A percentile compares a stretch with the other conserved stretches of the same genome.
Conservation (phyloP, 2,113 vertebrate species). For the Euleptes europaea region DNA sequence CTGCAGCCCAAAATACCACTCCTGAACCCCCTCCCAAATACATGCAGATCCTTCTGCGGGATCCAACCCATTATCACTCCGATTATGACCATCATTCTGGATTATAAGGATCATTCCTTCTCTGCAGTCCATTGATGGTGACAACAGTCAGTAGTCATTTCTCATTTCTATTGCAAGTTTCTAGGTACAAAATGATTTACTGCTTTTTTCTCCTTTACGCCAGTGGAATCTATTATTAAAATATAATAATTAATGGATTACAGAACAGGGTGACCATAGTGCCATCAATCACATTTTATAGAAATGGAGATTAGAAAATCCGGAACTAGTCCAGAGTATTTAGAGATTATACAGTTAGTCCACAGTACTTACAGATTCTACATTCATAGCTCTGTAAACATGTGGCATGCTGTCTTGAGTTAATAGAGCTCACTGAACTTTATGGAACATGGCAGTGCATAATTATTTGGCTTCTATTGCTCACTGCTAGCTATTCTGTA, state of each 20-base stretch:
- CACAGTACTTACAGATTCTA: neutral
- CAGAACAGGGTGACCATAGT: neutral
- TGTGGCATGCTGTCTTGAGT: slow-evolving; percentile 17
- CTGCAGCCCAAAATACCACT: too few relatives aligned
- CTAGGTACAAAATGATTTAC: neutral
- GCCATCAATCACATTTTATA: neutral
- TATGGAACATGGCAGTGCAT: neutral
- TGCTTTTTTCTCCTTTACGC: neutral
- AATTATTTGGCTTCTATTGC: slow-evolving; percentile 26
- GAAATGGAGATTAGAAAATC: neutral
- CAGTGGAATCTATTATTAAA: neutral
- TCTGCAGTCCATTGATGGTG: neutral
- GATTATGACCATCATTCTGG: neutral
- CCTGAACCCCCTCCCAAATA: too few relatives aligned
- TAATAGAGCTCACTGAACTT: slow-evolving; percentile 37
- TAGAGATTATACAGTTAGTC: neutral
- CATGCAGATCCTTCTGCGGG: too few relatives aligned
- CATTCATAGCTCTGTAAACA: slow-evolving; percentile 9
- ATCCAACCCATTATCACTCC: too few relatives aligned
- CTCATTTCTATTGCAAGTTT: neutral
- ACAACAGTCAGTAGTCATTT: neutral
- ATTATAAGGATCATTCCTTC: neutral
- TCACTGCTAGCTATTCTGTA: slow-evolving; percentile 1
- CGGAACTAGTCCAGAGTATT: neutral
- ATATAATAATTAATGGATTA: neutral